A percentile compares a stretch with the other conserved stretches of the same genome.
These are phyloP conservation scores for Ceratina calcarata DNA, from an alignment of 1,140 invertebrate genomes.

Conservation along the genomic window DNA sequence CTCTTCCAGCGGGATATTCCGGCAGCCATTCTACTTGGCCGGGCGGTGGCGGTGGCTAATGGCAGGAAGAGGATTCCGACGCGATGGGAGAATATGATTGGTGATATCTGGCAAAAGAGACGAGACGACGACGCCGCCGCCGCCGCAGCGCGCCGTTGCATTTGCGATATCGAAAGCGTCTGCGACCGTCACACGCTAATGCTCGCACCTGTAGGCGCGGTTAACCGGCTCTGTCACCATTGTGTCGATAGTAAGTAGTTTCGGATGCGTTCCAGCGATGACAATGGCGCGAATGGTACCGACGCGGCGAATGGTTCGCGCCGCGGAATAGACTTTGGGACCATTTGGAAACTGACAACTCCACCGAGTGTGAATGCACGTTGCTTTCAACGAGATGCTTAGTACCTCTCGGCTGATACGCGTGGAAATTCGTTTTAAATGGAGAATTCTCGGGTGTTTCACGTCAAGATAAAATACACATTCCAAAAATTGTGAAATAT, in stretches of 20 bases:
- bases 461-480: too few relatives aligned
- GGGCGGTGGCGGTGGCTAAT: constrained; percentile 40
- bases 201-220: constrained; percentile 6
- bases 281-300: neutral
- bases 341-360: neutral
- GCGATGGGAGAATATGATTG: constrained; percentile 14
- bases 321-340: neutral
- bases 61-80: constrained; percentile 41
- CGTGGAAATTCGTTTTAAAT: neutral
- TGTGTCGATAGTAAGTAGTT: constrained; percentile 40
- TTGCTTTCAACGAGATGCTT: too few relatives aligned
- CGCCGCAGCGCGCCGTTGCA: neutral
- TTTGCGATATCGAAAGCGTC: constrained; percentile 24
- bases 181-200: constrained; percentile 10
- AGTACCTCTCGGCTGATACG: too few relatives aligned
- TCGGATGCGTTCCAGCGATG: constrained; percentile 15
- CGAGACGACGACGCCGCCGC: neutral
- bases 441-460: too few relatives aligned
- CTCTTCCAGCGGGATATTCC: constrained; percentile 38
- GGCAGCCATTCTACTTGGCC: constrained; percentile 37
- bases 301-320: neutral
- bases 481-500: too few relatives aligned
- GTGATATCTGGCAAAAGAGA: constrained; percentile 45
- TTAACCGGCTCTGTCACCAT: constrained; percentile 29
- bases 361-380: too few relatives aligned